phyloP scores from a whole-genome alignment of 2,113 vertebrate species.

The Odontophorus gujanensis region DNA sequence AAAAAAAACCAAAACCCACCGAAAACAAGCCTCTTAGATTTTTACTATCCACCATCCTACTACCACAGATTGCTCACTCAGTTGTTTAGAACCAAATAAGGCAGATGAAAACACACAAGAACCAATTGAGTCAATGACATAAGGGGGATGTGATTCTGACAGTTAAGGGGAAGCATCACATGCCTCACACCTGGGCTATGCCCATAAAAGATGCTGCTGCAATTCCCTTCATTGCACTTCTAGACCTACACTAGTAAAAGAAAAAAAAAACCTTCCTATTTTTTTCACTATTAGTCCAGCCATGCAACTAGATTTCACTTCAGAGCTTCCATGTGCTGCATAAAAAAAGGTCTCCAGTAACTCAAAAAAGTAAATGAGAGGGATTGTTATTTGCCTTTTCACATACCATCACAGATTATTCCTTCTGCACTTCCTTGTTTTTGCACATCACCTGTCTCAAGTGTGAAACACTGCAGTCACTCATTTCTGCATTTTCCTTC shows the following conservation, averaged over 20 bases:
- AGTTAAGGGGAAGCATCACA: not conserved
- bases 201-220: not conserved
- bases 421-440: not conserved
- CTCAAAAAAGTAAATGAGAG: not conserved
- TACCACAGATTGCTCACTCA: not conserved
- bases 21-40: not conserved
- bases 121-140: not conserved
- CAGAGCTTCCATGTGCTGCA: not conserved
- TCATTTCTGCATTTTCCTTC: not conserved
- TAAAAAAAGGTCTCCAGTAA: not conserved
- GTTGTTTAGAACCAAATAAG: not conserved
- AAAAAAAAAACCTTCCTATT: not conserved
- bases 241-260: not conserved
- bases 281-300: not conserved
- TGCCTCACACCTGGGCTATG: accelerated
- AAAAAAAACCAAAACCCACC: not conserved
- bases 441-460: not conserved
- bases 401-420: not conserved
- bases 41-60: not conserved
- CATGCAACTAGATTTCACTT: not conserved
- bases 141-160: accelerated
- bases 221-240: not conserved
- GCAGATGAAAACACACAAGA: not conserved
- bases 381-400: not conserved
- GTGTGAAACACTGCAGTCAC: not conserved